These are phyloP conservation scores for Sinocyclocheilus anophthalmus DNA, from an alignment of 2,113 vertebrate genomes.

Conservation along the genomic window DNA sequence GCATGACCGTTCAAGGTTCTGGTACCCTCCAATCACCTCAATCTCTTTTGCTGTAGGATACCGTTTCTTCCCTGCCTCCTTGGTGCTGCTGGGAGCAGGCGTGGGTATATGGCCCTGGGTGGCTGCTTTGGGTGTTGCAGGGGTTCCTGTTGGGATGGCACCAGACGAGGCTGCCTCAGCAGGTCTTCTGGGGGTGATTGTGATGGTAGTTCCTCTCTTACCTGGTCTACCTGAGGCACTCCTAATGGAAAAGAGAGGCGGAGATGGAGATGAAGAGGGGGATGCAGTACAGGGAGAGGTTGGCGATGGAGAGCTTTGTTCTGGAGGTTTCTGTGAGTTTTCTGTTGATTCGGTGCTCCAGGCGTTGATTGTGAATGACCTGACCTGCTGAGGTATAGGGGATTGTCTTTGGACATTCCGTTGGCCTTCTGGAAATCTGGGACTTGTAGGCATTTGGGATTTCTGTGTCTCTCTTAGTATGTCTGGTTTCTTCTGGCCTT, in stretches of 20 bases:
- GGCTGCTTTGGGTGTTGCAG: constrained; percentile 22
- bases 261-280: constrained; percentile 59
- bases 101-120: constrained; percentile 48
- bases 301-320: constrained; percentile 57
- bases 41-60: constrained; percentile 89
- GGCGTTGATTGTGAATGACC: constrained; percentile 55
- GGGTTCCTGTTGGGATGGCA: neutral
- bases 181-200: constrained; percentile 79
- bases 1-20: constrained; percentile 83
- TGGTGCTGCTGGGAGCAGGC: neutral
- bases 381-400: constrained; percentile 32
- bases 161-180: constrained; percentile 4
- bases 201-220: constrained; percentile 87
- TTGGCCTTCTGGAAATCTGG: constrained; percentile 46
- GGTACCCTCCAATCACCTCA: constrained; percentile 88
- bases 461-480: constrained; percentile 47
- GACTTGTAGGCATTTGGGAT: constrained; percentile 13
- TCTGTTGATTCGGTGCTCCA: constrained; percentile 60
- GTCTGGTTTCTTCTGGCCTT: constrained; percentile 55
- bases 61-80: constrained; percentile 76
- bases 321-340: constrained; percentile 50
- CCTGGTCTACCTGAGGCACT: constrained; percentile 74
- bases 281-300: constrained; percentile 62
- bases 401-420: constrained; percentile 46
- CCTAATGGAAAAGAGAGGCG: constrained; percentile 69